phyloP scores from a whole-genome alignment of 2,113 vertebrate species.

The Phylloscopus trochiloides region DNA sequence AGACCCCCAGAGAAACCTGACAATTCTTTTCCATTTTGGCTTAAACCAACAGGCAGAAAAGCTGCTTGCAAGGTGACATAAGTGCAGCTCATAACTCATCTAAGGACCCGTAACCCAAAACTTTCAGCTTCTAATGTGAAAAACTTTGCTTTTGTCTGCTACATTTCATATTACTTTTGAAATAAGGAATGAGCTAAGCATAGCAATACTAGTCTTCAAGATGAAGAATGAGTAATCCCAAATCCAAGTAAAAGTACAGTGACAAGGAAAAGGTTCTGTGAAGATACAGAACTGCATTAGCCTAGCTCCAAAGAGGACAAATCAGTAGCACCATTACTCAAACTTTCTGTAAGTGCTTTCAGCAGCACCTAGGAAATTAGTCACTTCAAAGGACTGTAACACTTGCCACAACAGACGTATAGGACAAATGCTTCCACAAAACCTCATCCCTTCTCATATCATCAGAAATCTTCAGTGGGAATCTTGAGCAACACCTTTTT shows the following conservation, averaged over 20 bases:
- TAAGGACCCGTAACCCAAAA: not conserved
- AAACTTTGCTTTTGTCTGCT: not conserved
- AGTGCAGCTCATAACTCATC: not conserved
- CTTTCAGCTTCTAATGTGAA: not conserved
- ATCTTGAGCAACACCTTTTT: not conserved
- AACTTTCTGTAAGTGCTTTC: not conserved
- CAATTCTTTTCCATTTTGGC: not conserved
- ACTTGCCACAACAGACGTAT: not conserved
- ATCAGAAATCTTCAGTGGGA: not conserved
- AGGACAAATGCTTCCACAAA: not conserved
- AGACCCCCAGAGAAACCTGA: not conserved
- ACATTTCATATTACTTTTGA: not conserved
- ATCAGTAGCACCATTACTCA: not conserved
- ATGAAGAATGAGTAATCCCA: not conserved
- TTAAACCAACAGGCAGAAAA: not conserved
- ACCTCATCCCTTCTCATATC: not conserved
- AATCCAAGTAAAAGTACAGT: not conserved
- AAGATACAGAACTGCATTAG: not conserved
- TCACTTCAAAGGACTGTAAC: not conserved
- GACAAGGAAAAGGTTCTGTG: not conserved
- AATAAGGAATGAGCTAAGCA: not conserved
- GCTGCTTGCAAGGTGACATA: not conserved
- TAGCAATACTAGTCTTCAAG: not conserved
- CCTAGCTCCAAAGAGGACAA: not conserved
- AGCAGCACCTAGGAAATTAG: not conserved